Evolutionary conservation across 1,140 invertebrate genomes (phyloP).

Genomic region (Dolichoris vasculosae): DNA sequence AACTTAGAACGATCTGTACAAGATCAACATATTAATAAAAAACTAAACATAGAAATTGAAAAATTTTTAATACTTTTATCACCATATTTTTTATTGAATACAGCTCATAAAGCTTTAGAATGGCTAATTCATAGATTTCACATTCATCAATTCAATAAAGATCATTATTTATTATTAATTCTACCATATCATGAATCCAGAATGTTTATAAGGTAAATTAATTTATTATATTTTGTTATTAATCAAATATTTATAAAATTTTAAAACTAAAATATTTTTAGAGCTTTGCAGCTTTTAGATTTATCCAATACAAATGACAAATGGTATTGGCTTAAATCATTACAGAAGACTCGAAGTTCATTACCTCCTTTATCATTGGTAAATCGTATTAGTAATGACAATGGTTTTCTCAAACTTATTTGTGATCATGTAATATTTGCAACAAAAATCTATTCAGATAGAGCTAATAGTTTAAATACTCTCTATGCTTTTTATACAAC

Average conservation of each 20-base stretch:
- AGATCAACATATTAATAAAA: slow-evolving; percentile 82
- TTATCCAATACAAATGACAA: slow-evolving; percentile 77
- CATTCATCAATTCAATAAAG: slow-evolving; percentile 90
- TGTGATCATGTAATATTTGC: slow-evolving; percentile 80
- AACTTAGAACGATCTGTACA: slow-evolving; percentile 88
- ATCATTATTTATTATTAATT: slow-evolving; percentile 85
- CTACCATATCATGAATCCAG: slow-evolving; percentile 94
- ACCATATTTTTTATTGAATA: slow-evolving; percentile 89
- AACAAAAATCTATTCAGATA: slow-evolving; percentile 78
- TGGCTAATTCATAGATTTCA: slow-evolving; percentile 93
- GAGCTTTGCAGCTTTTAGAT: slow-evolving; percentile 84
- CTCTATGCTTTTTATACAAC: slow-evolving; percentile 87
- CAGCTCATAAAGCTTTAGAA: slow-evolving; percentile 92
- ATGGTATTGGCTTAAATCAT: slow-evolving; percentile 85
- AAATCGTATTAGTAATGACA: slow-evolving; percentile 82
- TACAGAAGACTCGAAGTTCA: slow-evolving; percentile 84
- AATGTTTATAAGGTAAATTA: slow-evolving; percentile 83
- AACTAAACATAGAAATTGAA: slow-evolving; percentile 84
- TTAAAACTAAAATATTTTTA: slow-evolving; percentile 47
- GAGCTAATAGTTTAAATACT: slow-evolving; percentile 79
- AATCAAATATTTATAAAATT: slow-evolving; percentile 26
- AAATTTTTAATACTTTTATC: slow-evolving; percentile 88
- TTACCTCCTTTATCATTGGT: slow-evolving; percentile 83
- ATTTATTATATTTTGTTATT: slow-evolving; percentile 19
- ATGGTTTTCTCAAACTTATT: slow-evolving; percentile 84